phyloP scores from a whole-genome alignment of 2,888 invertebrate species.

The Caenorhabditis sp. region DNA sequence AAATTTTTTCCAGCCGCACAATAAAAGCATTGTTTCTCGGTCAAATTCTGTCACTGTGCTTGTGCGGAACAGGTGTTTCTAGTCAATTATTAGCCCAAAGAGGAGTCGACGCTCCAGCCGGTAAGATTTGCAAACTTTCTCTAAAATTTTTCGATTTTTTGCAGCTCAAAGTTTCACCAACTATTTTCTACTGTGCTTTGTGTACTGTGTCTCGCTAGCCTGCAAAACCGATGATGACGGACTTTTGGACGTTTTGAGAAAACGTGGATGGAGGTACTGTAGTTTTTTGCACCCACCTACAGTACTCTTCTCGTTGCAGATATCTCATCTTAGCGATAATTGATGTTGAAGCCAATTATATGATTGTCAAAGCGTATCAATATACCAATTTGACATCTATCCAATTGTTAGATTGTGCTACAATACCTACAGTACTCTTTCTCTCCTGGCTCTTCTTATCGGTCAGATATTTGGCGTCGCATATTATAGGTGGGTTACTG shows the following conservation, averaged over 20 bases:
- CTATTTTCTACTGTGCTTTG: slow-evolving; percentile 81
- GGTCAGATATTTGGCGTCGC: slow-evolving; percentile 76
- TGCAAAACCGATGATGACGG: slow-evolving; percentile 73
- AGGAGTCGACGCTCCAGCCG: slow-evolving; percentile 80
- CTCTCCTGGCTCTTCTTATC: slow-evolving; percentile 82
- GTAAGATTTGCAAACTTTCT: slow-evolving; percentile 69
- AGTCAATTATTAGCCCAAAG: slow-evolving; percentile 78
- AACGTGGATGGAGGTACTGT: slow-evolving; percentile 39
- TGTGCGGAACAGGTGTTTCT: slow-evolving; percentile 82
- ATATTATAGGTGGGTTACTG: slow-evolving; percentile 42
- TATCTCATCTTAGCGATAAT: slow-evolving; percentile 81
- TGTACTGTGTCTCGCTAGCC: slow-evolving; percentile 81
- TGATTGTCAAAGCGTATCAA: slow-evolving; percentile 83
- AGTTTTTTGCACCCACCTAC: not conserved
- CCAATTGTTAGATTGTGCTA: slow-evolving; percentile 84
- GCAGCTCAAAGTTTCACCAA: slow-evolving; percentile 82
- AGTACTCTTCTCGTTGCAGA: slow-evolving; percentile 70
- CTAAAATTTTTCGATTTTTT: slow-evolving; percentile 41
- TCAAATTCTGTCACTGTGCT: slow-evolving; percentile 80
- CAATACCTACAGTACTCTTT: slow-evolving; percentile 83
- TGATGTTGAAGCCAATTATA: slow-evolving; percentile 86
- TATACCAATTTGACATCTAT: slow-evolving; percentile 80
- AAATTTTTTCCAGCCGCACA: slow-evolving; percentile 70
- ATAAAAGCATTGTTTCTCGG: slow-evolving; percentile 71
- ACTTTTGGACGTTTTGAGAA: slow-evolving; percentile 33